Percentiles rank a stretch among this genome's conserved stretches.
Conservation (phyloP, 2,797 vertebrate genomes). For the Falco biarmicus region DNA sequence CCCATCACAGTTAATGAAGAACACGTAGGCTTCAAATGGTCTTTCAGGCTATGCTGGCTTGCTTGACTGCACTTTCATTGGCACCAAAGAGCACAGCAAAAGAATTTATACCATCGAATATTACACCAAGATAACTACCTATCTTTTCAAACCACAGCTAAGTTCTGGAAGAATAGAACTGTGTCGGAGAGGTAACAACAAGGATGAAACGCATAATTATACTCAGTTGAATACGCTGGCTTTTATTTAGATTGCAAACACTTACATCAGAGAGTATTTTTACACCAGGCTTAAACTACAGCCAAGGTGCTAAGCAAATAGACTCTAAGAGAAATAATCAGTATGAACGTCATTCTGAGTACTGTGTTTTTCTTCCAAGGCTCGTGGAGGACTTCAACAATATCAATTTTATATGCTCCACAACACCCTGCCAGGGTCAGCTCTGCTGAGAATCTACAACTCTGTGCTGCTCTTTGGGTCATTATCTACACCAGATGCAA, state of each 20-base stretch:
- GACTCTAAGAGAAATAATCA: background rate
- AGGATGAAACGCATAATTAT: background rate
- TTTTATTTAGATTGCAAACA: slow-evolving; percentile 20
- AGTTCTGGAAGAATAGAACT: background rate
- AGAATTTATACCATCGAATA: background rate
- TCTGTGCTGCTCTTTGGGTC: background rate
- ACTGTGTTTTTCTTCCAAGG: background rate
- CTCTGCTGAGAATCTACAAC: background rate
- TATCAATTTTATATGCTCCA: background rate
- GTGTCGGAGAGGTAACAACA: background rate
- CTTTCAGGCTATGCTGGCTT: background rate
- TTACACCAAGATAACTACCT: background rate
- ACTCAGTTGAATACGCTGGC: background rate
- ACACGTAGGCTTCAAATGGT: background rate
- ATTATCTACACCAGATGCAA: background rate
- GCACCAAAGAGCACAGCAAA: background rate
- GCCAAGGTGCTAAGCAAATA: background rate
- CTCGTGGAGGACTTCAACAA: background rate
- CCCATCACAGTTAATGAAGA: background rate
- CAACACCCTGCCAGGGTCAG: background rate
- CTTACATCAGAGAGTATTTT: background rate
- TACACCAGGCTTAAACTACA: background rate
- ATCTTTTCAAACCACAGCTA: background rate
- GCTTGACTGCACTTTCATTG: background rate
- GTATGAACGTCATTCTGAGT: background rate